phyloP scores from a whole-genome alignment of 2,113 vertebrate genomes.

The Osmerus mordax region DNA sequence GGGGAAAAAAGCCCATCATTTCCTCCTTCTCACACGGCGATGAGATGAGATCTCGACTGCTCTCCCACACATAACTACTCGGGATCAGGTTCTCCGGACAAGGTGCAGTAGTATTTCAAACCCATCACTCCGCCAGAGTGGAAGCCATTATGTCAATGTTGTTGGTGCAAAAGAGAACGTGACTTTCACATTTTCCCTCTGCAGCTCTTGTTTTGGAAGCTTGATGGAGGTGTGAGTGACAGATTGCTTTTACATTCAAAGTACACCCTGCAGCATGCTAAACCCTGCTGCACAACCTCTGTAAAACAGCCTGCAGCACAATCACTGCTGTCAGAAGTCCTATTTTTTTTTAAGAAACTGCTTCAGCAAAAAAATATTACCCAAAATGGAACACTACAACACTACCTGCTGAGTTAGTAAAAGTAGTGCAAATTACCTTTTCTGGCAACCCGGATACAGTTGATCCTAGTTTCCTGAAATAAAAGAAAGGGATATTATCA shows the following conservation, averaged over 20 bases:
- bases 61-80: constrained; percentile 23
- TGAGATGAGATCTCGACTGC: background rate
- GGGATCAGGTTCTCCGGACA: constrained; percentile 28
- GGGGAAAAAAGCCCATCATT: constrained; percentile 22
- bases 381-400: background rate
- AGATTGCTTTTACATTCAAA: background rate
- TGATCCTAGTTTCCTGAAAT: constrained; percentile 85
- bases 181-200: constrained; percentile 34
- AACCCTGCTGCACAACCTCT: constrained; percentile 32
- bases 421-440: constrained; percentile 80
- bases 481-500: constrained; percentile 6
- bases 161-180: constrained; percentile 27
- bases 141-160: constrained; percentile 52
- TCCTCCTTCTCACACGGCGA: constrained; percentile 16
- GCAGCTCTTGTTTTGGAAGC: constrained; percentile 25
- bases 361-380: background rate
- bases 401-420: constrained; percentile 13
- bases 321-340: constrained; percentile 28
- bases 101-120: constrained; percentile 46
- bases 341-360: background rate
- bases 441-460: constrained; percentile 88
- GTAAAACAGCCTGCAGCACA: constrained; percentile 35
- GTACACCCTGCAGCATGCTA: constrained; percentile 27
- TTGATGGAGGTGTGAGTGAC: constrained; percentile 8
- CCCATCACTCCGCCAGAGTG: constrained; percentile 18